These are phyloP conservation scores for Metopia argyrocephala DNA, from an alignment of 2,888 invertebrate genomes.

Conservation along the genomic window DNA sequence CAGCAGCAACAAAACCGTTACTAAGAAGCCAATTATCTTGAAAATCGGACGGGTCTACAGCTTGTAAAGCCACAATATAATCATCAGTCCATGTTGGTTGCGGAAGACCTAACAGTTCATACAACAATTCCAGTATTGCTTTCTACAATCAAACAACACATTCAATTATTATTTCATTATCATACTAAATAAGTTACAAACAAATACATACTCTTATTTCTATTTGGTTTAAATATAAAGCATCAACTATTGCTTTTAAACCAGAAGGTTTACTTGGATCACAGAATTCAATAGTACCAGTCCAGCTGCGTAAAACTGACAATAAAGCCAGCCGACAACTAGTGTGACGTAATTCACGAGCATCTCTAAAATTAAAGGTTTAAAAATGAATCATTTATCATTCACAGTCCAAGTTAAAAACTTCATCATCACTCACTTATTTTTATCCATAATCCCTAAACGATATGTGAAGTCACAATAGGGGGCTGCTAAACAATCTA, in stretches of 20 bases:
- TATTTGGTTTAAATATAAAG: slow-evolving; percentile 90
- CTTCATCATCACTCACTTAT: slow-evolving; percentile 80
- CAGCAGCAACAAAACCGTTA: slow-evolving; percentile 96
- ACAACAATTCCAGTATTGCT: slow-evolving; percentile 94
- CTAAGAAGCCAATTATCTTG: slow-evolving; percentile 92
- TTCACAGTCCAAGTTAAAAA: neutral
- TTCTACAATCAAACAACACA: slow-evolving; percentile 81
- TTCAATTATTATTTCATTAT: neutral
- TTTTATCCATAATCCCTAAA: slow-evolving; percentile 85
- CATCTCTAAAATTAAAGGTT: slow-evolving; percentile 80
- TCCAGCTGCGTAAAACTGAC: slow-evolving; percentile 93
- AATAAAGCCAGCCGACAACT: slow-evolving; percentile 91
- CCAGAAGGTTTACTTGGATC: slow-evolving; percentile 87
- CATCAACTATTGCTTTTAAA: slow-evolving; percentile 87
- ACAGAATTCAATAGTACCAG: slow-evolving; percentile 93
- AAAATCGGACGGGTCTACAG: slow-evolving; percentile 91
- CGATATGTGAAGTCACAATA: slow-evolving; percentile 94
- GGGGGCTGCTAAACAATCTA: slow-evolving; percentile 93
- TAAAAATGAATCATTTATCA: slow-evolving; percentile 1
- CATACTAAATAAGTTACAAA: neutral
- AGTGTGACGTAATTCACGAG: slow-evolving; percentile 89
- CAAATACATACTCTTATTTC: slow-evolving; percentile 89
- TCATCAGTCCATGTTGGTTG: slow-evolving; percentile 96
- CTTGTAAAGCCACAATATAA: slow-evolving; percentile 91
- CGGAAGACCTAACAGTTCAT: slow-evolving; percentile 91